A percentile compares a stretch with the other conserved stretches of the same genome.
Conservation (phyloP, 2,797 vertebrate genomes). For the Calcarius lapponicus region DNA sequence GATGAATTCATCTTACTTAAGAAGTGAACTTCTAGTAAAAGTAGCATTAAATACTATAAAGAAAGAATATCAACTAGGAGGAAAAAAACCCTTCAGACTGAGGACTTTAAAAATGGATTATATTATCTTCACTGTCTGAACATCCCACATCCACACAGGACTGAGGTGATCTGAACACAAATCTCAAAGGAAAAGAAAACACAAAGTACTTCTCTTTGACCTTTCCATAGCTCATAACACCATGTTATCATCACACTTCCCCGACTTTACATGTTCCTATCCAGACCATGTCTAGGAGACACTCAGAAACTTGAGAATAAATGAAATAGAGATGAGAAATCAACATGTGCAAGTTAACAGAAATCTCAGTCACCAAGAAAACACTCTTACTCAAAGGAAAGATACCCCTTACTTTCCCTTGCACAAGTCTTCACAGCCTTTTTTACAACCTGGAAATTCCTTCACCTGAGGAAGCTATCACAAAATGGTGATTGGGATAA, state of each 20-base stretch:
- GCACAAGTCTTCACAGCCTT: not conserved
- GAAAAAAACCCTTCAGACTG: fast-evolving
- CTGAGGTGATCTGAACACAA: not conserved
- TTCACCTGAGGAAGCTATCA: not conserved
- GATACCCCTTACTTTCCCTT: not conserved
- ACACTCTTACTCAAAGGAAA: not conserved
- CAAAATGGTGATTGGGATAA: not conserved
- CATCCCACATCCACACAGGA: not conserved
- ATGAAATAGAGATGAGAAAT: not conserved
- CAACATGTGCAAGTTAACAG: not conserved
- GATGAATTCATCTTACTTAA: not conserved
- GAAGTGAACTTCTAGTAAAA: not conserved
- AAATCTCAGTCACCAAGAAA: not conserved
- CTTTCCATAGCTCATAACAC: not conserved
- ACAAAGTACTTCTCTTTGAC: not conserved
- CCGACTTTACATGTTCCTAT: not conserved
- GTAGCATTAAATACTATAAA: not conserved
- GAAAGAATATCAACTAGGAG: not conserved
- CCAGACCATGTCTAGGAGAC: not conserved
- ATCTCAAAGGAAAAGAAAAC: not conserved
- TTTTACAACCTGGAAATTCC: not conserved
- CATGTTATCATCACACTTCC: not conserved
- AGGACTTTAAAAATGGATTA: not conserved
- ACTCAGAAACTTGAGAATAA: not conserved
- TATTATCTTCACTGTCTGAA: not conserved